phyloP scores from a whole-genome alignment of 2,797 vertebrate genomes.

The Phataginus tetradactyla region DNA sequence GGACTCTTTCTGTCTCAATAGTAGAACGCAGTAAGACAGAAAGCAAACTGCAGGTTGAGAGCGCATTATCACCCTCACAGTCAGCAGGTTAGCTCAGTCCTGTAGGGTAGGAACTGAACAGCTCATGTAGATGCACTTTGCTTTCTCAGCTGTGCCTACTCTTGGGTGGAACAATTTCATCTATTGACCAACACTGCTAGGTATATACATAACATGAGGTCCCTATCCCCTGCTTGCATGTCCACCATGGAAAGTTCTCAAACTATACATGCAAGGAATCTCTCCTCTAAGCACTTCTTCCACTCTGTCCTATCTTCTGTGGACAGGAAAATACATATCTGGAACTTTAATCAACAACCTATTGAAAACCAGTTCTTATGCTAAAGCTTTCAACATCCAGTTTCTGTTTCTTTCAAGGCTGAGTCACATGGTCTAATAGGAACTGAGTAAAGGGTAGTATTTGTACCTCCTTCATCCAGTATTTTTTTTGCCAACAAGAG shows the following conservation, averaged over 20 bases:
- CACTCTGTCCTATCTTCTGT: not conserved
- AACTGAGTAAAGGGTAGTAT: not conserved
- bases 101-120: not conserved
- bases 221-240: not conserved
- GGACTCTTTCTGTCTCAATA: not conserved
- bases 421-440: not conserved
- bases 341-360: not conserved
- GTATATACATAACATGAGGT: not conserved
- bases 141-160: not conserved
- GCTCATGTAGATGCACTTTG: not conserved
- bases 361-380: not conserved
- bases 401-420: conserved; percentile 8
- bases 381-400: not conserved
- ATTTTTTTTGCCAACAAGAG: not conserved
- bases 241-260: not conserved
- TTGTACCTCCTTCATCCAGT: not conserved
- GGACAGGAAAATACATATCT: not conserved
- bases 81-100: not conserved
- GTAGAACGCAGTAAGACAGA: not conserved
- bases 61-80: not conserved
- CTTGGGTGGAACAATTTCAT: not conserved
- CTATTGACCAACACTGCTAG: not conserved
- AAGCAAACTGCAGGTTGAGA: not conserved
- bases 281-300: not conserved
- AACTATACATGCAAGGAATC: not conserved